Percentiles rank a stretch among this genome's conserved stretches.
phyloP scores from a whole-genome alignment of 2,113 vertebrate genomes.

The Otus sunia region DNA sequence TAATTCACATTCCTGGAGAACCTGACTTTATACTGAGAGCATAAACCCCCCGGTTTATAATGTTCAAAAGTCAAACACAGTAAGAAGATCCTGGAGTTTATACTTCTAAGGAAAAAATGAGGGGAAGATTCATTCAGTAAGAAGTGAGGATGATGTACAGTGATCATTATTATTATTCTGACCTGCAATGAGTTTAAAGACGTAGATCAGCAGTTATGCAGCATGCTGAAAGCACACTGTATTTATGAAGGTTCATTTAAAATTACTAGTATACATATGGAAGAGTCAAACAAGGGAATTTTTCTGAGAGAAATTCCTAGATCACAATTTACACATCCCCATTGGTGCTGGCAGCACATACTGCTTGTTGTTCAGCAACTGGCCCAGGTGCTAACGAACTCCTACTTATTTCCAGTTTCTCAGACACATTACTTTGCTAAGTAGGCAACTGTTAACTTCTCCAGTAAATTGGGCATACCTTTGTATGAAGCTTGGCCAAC shows the following conservation, averaged over 20 bases:
- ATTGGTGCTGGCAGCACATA: background rate
- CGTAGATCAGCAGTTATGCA: background rate
- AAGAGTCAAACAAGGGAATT: background rate
- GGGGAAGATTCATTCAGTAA: background rate
- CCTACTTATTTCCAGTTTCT: background rate
- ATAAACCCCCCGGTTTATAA: background rate
- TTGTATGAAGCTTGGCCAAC: constrained; percentile 94
- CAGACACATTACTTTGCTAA: background rate
- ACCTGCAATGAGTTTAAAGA: background rate
- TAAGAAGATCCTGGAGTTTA: background rate
- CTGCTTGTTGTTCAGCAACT: background rate
- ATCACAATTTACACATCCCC: background rate
- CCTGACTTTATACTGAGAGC: background rate
- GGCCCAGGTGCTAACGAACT: background rate
- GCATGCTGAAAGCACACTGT: background rate
- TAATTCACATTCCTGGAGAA: background rate
- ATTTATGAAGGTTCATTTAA: background rate
- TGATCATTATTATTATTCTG: background rate
- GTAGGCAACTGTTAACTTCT: background rate
- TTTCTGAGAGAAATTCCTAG: background rate
- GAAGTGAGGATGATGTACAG: background rate
- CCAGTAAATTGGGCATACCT: constrained; percentile 75
- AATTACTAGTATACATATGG: background rate
- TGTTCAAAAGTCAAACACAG: background rate
- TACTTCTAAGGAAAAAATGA: background rate